These are phyloP conservation scores for Lasioglossum morio DNA, from an alignment of 2,888 invertebrate species.

Conservation along the genomic window DNA sequence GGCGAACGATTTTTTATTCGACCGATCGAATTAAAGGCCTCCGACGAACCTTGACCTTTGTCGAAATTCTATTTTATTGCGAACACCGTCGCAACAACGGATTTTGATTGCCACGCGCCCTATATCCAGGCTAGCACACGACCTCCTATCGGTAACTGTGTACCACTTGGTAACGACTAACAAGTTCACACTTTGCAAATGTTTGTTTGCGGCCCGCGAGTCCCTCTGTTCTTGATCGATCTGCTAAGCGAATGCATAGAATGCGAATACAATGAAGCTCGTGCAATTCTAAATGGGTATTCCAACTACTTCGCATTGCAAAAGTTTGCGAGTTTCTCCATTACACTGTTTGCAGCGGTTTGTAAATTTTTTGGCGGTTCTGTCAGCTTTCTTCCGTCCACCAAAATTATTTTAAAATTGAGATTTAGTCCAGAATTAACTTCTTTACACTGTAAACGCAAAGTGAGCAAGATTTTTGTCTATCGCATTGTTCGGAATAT, in stretches of 20 bases:
- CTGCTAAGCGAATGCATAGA: background rate
- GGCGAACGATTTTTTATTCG: slow-evolving; percentile 52
- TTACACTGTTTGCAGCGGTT: background rate
- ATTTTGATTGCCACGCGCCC: background rate
- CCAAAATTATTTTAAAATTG: background rate
- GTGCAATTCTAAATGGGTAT: background rate
- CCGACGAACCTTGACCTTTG: slow-evolving; percentile 60
- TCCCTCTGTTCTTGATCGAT: background rate
- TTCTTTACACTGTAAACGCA: background rate
- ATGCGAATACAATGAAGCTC: background rate
- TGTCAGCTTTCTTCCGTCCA: background rate
- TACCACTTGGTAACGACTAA: background rate
- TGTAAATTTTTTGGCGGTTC: background rate
- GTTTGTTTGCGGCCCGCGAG: background rate
- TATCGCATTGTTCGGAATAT: no score
- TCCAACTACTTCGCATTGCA: background rate
- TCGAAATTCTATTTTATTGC: slow-evolving; percentile 41
- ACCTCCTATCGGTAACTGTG: background rate
- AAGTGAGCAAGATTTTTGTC: no score
- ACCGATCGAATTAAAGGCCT: slow-evolving; percentile 49
- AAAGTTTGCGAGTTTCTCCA: background rate
- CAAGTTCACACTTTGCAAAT: background rate
- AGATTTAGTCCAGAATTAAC: background rate
- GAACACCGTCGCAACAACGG: background rate
- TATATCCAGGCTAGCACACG: background rate